Evolutionary conservation across 2,113 vertebrate species (phyloP).

Genomic region (Struthio camelus): DNA sequence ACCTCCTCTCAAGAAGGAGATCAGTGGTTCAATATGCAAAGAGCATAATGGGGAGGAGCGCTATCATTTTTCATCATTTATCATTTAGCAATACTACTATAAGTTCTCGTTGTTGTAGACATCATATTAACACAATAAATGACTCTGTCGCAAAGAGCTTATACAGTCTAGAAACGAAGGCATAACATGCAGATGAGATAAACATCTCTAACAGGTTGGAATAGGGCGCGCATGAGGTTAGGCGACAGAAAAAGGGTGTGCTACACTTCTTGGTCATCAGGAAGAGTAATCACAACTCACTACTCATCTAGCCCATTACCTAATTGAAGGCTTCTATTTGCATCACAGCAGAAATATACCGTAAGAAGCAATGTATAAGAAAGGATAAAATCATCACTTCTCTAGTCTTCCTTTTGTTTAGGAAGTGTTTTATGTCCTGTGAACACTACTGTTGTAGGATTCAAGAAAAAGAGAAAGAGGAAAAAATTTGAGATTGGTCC

Average conservation of each 20-base stretch:
- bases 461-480: background rate
- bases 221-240: slow-evolving; percentile 38
- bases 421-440: background rate
- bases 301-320: slow-evolving; percentile 43
- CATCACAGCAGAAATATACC: slow-evolving; percentile 36
- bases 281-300: slow-evolving; percentile 40
- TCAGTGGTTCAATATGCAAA: background rate
- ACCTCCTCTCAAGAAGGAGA: background rate
- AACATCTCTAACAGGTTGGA: slow-evolving; percentile 23
- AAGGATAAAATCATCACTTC: background rate
- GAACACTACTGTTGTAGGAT: background rate
- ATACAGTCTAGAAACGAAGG: background rate
- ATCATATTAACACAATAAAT: background rate
- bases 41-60: background rate
- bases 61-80: no score
- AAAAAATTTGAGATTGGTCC: background rate
- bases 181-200: background rate
- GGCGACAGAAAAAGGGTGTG: slow-evolving; percentile 52
- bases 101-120: background rate
- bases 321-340: slow-evolving; percentile 48
- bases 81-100: no score
- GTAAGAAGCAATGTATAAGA: background rate
- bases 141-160: background rate
- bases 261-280: slow-evolving; percentile 29
- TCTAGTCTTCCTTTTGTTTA: background rate